Conservation (phyloP, 2,888 invertebrate species). For the Acanthosepion pharaonis region DNA sequence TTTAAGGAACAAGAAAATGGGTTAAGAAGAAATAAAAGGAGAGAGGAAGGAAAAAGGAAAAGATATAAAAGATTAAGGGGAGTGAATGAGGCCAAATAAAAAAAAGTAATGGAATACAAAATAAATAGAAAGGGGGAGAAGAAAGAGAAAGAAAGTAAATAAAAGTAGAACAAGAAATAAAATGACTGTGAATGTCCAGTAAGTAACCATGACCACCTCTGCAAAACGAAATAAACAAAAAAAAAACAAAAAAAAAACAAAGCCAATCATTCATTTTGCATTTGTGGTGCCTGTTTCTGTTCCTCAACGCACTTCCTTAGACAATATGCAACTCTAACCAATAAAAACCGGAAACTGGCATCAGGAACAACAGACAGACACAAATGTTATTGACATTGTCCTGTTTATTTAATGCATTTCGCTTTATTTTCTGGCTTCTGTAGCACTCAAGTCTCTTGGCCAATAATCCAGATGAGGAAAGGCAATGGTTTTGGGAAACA, state of each 20-base stretch:
- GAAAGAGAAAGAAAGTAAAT: neutral
- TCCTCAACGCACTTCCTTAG: neutral
- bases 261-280: neutral
- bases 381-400: constrained; percentile 4
- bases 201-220: neutral
- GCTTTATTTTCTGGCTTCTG: neutral
- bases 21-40: neutral
- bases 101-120: neutral
- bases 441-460: neutral
- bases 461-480: neutral
- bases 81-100: neutral
- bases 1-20: no score
- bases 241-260: no score
- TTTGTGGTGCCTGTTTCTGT: neutral
- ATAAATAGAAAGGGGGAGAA: neutral
- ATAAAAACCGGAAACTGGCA: neutral
- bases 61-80: neutral
- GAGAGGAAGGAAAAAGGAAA: neutral
- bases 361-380: neutral
- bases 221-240: neutral
- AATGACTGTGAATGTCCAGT: neutral
- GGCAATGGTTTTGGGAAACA: neutral
- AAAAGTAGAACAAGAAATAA: neutral
- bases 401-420: neutral
- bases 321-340: neutral